These are phyloP conservation scores for Passer domesticus DNA, from an alignment of 2,113 vertebrate genomes.

Conservation along the genomic window DNA sequence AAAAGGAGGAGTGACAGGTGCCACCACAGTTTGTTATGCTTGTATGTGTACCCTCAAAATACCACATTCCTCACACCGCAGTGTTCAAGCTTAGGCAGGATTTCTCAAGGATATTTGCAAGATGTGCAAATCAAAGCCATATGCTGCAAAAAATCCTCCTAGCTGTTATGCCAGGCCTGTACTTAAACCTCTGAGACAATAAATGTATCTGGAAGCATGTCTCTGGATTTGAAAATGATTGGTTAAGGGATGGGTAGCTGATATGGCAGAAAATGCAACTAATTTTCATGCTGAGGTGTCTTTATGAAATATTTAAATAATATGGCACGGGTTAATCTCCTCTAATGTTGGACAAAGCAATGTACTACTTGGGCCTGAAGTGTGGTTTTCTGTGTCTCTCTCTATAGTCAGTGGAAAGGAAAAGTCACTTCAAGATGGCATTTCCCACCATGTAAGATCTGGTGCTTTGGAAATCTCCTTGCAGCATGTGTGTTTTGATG, in stretches of 20 bases:
- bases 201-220: neutral
- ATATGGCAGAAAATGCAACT: neutral
- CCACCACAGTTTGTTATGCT: neutral
- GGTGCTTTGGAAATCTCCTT: neutral
- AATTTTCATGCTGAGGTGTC: neutral
- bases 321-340: neutral
- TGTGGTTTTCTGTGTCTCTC: neutral
- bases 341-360: neutral
- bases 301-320: neutral
- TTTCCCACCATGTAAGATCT: neutral
- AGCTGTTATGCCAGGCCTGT: neutral
- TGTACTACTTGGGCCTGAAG: neutral
- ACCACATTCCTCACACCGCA: neutral
- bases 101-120: neutral
- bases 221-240: neutral
- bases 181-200: neutral
- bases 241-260: neutral
- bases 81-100: neutral
- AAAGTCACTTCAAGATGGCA: neutral
- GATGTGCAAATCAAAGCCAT: neutral
- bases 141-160: neutral
- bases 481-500: neutral
- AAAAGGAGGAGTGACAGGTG: neutral
- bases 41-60: neutral
- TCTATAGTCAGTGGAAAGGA: neutral